Evolutionary conservation across 2,797 vertebrate species (phyloP).

Genomic region (Nannoperca australis): DNA sequence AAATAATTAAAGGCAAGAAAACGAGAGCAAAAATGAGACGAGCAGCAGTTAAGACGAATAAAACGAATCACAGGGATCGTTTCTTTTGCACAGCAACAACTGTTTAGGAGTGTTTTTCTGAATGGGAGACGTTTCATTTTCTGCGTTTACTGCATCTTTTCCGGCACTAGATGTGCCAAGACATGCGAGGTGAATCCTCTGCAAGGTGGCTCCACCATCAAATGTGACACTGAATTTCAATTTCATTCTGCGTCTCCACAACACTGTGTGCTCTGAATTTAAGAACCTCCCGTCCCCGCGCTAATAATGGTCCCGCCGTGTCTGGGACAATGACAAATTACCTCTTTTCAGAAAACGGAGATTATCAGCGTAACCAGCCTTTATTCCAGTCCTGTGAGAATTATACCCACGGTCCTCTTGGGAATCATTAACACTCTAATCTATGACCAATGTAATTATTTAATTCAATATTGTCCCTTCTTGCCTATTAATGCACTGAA

Average conservation of each 20-base stretch:
- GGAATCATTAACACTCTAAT: constrained; percentile 26
- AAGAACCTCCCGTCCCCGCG: background rate
- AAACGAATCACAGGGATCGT: background rate
- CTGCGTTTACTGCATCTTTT: background rate
- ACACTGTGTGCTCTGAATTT: constrained; percentile 28
- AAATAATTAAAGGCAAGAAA: background rate
- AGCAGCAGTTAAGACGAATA: background rate
- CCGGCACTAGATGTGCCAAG: background rate
- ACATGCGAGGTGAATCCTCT: constrained; percentile 29
- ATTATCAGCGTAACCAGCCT: background rate
- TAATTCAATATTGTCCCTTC: background rate
- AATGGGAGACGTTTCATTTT: background rate
- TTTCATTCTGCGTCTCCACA: constrained; percentile 16
- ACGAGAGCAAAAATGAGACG: background rate
- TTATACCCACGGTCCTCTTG: background rate
- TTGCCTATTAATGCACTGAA: too few species aligned
- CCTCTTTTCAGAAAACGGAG: constrained; percentile 27
- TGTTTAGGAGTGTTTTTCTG: background rate
- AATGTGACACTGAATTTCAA: constrained; percentile 40
- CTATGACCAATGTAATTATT: constrained; percentile 1
- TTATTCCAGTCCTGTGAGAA: background rate
- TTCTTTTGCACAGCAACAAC: background rate
- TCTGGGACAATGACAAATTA: constrained; percentile 39
- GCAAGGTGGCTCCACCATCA: constrained; percentile 20
- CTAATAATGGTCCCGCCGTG: constrained; percentile 3